These are phyloP conservation scores for Trimorus sp. DNA, from an alignment of 2,888 invertebrate species.

Conservation along the genomic window DNA sequence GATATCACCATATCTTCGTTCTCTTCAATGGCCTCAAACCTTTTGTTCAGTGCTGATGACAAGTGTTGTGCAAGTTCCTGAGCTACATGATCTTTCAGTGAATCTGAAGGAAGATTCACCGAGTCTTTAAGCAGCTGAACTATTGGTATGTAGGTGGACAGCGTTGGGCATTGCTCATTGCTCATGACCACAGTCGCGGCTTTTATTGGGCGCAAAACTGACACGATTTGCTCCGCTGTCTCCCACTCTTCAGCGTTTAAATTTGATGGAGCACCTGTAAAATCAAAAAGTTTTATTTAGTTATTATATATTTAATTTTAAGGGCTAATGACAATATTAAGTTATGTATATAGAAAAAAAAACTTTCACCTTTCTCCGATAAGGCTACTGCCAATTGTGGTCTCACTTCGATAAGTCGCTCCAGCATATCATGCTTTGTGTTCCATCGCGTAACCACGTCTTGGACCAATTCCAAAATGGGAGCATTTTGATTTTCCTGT, in stretches of 20 bases:
- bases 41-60: not conserved
- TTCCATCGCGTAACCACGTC: constrained; percentile 56
- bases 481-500: not conserved
- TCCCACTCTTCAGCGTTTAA: not conserved
- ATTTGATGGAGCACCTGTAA: not conserved
- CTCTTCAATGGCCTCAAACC: not conserved
- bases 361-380: not conserved
- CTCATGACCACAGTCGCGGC: not conserved
- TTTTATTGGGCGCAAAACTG: not conserved
- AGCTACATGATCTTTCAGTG: not conserved
- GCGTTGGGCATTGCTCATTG: not conserved
- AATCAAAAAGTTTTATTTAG: not conserved
- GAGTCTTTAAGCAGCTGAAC: not conserved
- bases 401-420: constrained; percentile 50
- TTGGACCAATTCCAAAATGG: constrained; percentile 3
- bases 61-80: not conserved
- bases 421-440: constrained; percentile 59
- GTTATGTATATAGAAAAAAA: not conserved
- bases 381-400: constrained; percentile 19
- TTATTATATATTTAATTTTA: constrained; percentile 2
- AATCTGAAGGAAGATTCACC: not conserved
- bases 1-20: not conserved
- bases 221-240: not conserved
- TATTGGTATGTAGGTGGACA: not conserved
- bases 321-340: too few relatives aligned